A percentile compares a stretch with the other conserved stretches of the same genome.
These are phyloP conservation scores for Thelaira solivaga DNA, from an alignment of 2,888 invertebrate genomes.

Conservation along the genomic window DNA sequence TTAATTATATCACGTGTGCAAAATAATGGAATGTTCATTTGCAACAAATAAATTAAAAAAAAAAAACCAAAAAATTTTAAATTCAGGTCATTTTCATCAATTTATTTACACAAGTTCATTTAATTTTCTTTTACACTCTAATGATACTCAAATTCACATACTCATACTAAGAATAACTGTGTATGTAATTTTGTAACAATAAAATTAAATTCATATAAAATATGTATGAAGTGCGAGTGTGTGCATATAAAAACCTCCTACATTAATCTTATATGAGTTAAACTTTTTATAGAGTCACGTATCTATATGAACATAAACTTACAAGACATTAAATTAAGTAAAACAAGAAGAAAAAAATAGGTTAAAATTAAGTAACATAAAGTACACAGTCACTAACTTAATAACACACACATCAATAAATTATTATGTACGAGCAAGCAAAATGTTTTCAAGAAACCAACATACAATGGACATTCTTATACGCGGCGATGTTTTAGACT, in stretches of 20 bases:
- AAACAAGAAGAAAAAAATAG: constrained; percentile 37
- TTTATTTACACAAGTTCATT: no score
- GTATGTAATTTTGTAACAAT: no score
- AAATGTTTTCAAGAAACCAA: no score
- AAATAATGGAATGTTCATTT: no score
- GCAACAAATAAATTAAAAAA: no score
- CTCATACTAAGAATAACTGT: no score
- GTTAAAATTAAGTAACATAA: constrained; percentile 33
- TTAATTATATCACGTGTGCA: no score
- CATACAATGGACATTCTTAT: background rate
- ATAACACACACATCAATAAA: constrained; percentile 59
- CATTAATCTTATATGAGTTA: constrained; percentile 58
- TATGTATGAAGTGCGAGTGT: no score
- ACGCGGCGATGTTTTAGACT: background rate
- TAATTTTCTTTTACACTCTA: no score
- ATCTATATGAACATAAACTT: constrained; percentile 59
- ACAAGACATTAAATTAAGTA: constrained; percentile 60
- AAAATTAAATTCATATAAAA: background rate
- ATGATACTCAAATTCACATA: no score
- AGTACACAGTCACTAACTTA: constrained; percentile 49
- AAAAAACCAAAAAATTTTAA: no score
- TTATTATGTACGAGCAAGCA: constrained; percentile 34
- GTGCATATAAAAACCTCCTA: background rate
- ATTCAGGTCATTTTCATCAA: no score
- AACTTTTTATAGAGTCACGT: constrained; percentile 59